Conservation (phyloP, 2,113 vertebrate species). For the Cercopithecus mona region DNA sequence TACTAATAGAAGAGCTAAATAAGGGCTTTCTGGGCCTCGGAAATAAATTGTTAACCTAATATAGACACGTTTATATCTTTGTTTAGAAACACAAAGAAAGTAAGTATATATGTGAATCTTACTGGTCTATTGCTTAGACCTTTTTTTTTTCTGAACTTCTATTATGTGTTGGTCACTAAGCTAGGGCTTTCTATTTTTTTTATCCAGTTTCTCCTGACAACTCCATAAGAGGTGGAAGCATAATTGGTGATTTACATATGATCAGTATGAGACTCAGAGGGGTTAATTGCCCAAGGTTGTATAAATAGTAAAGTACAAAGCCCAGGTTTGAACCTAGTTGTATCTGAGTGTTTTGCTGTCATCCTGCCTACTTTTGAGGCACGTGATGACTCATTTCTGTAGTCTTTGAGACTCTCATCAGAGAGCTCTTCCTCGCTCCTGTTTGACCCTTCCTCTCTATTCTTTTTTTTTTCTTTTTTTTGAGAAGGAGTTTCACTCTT, state of each 20-base stretch:
- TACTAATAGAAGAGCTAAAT: background rate
- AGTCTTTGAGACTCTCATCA: background rate
- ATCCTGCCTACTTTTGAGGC: background rate
- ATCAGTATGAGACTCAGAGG: background rate
- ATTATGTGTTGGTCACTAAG: background rate
- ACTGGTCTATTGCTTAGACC: background rate
- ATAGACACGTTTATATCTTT: background rate
- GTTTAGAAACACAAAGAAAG: slow-evolving; percentile 29
- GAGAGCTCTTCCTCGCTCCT: background rate
- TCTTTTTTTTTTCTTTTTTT: background rate
- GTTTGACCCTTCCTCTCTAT: background rate
- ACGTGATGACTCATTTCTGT: background rate
- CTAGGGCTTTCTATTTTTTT: background rate
- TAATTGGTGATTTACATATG: background rate
- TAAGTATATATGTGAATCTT: background rate
- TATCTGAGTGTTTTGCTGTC: background rate
- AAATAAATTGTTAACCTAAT: slow-evolving; percentile 33
- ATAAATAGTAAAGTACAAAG: background rate
- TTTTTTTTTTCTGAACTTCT: background rate
- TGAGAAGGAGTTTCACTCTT: too few species aligned
- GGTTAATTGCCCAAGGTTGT: background rate
- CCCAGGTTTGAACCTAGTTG: background rate
- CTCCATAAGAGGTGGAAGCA: background rate
- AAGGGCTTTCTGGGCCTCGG: slow-evolving; percentile 15
- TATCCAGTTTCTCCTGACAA: background rate